phyloP scores from a whole-genome alignment of 2,113 vertebrate species.

The Brevimyrus niger region DNA sequence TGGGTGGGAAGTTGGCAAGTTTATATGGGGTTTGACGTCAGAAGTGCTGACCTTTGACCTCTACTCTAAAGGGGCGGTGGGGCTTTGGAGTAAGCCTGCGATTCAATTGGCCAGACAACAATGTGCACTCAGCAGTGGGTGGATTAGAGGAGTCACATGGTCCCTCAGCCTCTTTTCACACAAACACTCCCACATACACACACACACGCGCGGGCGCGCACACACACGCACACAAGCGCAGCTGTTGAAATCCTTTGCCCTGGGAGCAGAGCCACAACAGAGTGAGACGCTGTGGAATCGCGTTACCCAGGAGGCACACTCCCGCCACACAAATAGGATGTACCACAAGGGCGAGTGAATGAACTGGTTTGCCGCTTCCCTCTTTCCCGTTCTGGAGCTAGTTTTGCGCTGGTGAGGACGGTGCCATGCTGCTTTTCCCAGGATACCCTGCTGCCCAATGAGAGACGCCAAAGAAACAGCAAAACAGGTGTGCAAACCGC shows the following conservation, averaged over 20 bases:
- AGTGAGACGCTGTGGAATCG: neutral
- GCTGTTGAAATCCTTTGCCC: slow-evolving; percentile 26
- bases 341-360: slow-evolving; percentile 9
- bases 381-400: neutral
- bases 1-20: neutral
- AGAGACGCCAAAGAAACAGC: neutral
- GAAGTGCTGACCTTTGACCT: slow-evolving; percentile 27
- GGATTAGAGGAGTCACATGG: slow-evolving; percentile 33
- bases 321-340: neutral
- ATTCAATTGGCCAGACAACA: slow-evolving; percentile 23
- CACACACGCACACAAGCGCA: slow-evolving; percentile 20
- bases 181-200: slow-evolving; percentile 17
- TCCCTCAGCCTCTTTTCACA: slow-evolving; percentile 21
- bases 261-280: neutral
- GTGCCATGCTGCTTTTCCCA: slow-evolving; percentile 3
- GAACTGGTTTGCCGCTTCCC: neutral
- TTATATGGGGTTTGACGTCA: slow-evolving; percentile 28
- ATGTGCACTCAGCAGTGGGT: slow-evolving; percentile 25
- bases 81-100: neutral
- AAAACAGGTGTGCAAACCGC: slow-evolving; percentile 2
- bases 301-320: neutral
- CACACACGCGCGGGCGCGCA: neutral
- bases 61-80: neutral
- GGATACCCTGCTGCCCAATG: neutral
- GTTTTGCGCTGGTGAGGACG: slow-evolving; percentile 6